phyloP scores from a whole-genome alignment of 2,113 vertebrate genomes.

The Geococcyx californianus region DNA sequence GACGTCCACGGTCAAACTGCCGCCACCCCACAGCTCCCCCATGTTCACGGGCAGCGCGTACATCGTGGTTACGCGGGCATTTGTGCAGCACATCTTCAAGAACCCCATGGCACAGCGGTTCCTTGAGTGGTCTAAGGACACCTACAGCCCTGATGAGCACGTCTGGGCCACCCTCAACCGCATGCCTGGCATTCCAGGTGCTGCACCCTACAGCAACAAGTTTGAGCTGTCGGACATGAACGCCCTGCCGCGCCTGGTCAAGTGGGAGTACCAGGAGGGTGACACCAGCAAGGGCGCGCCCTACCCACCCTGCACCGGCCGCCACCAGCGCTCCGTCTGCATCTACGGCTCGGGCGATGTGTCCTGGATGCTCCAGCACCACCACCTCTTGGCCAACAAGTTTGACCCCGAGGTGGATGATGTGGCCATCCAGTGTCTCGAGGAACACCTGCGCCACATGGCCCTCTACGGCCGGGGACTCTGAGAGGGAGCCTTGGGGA shows the following conservation, averaged over 20 bases:
- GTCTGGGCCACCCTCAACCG: slow-evolving; percentile 92
- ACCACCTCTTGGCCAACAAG: slow-evolving; percentile 92
- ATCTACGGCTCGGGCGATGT: slow-evolving; percentile 88
- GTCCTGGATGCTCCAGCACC: slow-evolving; percentile 82
- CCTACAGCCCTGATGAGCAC: slow-evolving; percentile 91
- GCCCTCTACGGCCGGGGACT: slow-evolving; percentile 66
- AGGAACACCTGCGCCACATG: slow-evolving; percentile 81
- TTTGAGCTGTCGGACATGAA: slow-evolving; percentile 85
- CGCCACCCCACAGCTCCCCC: slow-evolving; percentile 77
- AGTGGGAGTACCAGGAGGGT: slow-evolving; percentile 82
- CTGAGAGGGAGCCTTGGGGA: background rate
- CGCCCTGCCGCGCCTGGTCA: slow-evolving; percentile 83
- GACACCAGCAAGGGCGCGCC: slow-evolving; percentile 80
- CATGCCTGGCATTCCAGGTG: slow-evolving; percentile 82
- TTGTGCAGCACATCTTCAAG: slow-evolving; percentile 80
- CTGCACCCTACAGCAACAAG: slow-evolving; percentile 73
- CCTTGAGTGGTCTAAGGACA: slow-evolving; percentile 89
- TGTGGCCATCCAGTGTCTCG: slow-evolving; percentile 82
- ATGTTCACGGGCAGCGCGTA: slow-evolving; percentile 90
- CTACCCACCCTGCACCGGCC: slow-evolving; percentile 83
- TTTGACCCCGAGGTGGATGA: slow-evolving; percentile 87
- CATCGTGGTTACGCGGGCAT: slow-evolving; percentile 80
- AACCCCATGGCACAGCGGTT: slow-evolving; percentile 63
- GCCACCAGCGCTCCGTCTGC: slow-evolving; percentile 78
- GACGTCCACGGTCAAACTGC: slow-evolving; percentile 48